phyloP scores from a whole-genome alignment of 2,113 vertebrate species.

The Grus americana region DNA sequence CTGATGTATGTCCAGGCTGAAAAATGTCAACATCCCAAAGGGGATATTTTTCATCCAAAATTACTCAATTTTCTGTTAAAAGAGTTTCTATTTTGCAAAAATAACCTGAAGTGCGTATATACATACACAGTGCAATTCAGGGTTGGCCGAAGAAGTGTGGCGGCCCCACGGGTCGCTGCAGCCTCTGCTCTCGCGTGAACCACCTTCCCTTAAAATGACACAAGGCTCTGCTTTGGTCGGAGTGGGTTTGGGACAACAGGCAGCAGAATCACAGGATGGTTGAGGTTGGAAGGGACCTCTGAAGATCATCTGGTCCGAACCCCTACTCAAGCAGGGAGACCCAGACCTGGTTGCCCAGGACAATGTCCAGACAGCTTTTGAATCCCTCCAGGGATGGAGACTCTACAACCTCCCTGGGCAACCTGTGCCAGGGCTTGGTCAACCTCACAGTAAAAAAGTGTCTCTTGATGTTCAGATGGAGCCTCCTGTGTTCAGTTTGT shows the following conservation, averaged over 20 bases:
- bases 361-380: neutral
- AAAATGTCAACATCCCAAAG: neutral
- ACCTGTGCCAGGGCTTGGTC: too few relatives aligned
- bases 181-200: neutral
- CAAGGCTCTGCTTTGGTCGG: neutral
- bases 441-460: neutral
- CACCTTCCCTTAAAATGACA: accelerated
- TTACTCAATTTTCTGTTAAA: neutral
- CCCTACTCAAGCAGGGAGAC: neutral
- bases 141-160: neutral
- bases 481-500: neutral
- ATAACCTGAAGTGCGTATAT: too few relatives aligned
- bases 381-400: neutral
- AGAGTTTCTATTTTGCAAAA: neutral
- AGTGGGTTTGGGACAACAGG: neutral
- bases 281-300: neutral
- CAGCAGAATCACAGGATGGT: neutral
- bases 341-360: too few relatives aligned
- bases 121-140: accelerated
- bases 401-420: too few relatives aligned
- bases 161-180: neutral
- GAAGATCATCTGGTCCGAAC: neutral
- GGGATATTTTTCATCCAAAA: neutral
- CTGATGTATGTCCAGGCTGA: neutral
- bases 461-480: neutral